phyloP scores from a whole-genome alignment of 2,888 invertebrate genomes.

The Cyclophora albipunctata region DNA sequence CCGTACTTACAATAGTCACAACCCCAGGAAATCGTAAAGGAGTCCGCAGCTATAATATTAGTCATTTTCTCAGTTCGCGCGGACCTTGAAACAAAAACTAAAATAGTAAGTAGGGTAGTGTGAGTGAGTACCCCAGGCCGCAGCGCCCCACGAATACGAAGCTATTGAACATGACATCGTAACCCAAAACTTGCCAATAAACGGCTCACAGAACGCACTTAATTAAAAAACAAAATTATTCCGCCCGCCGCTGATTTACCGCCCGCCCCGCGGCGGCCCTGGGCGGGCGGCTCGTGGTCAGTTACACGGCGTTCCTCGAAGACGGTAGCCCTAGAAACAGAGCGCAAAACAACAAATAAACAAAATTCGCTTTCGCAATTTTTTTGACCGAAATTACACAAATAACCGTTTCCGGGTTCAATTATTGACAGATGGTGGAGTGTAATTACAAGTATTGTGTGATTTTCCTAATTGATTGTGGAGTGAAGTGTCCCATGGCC shows the following conservation, averaged over 20 bases:
- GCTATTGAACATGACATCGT: conserved; percentile 21
- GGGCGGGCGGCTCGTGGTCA: conserved; percentile 43
- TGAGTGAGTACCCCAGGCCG: neutral
- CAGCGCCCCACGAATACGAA: neutral
- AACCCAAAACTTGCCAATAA: conserved; percentile 18
- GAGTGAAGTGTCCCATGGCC: conserved; percentile 36
- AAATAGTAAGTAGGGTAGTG: no score
- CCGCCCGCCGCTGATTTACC: conserved; percentile 63
- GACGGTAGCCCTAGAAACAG: conserved; percentile 68
- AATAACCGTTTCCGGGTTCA: conserved; percentile 5
- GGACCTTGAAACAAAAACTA: no score
- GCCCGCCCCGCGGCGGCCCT: conserved; percentile 35
- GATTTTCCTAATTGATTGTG: conserved; percentile 14
- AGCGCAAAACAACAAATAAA: conserved; percentile 69
- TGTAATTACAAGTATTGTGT: neutral
- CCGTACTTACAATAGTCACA: no score
- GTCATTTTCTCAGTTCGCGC: no score
- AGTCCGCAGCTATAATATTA: no score
- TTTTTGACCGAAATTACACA: conserved; percentile 16
- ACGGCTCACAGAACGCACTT: conserved; percentile 51
- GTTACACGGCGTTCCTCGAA: conserved; percentile 58
- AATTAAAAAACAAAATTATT: conserved; percentile 73
- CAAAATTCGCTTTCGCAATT: conserved; percentile 25
- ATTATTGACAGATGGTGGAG: neutral
- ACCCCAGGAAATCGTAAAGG: no score